These are phyloP conservation scores for Corythaeola cristata DNA, from an alignment of 2,113 vertebrate genomes.

Conservation along the genomic window DNA sequence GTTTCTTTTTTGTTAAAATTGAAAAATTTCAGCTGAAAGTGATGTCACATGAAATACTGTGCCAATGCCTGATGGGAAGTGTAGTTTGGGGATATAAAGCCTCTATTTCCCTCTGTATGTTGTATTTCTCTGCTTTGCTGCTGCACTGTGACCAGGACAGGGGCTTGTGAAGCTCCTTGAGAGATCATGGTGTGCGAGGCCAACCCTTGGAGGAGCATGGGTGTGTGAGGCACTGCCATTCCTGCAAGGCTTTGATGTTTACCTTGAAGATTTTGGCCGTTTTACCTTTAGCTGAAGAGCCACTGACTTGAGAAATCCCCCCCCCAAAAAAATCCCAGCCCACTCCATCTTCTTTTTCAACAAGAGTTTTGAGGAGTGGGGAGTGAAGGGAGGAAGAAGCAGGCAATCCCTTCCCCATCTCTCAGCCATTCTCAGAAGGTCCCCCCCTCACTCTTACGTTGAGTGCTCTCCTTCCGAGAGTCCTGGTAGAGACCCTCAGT, in stretches of 20 bases:
- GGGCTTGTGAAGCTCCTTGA: neutral
- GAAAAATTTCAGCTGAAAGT: neutral
- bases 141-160: neutral
- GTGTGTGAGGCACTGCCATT: accelerated
- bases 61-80: neutral
- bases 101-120: accelerated
- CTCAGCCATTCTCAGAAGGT: neutral
- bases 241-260: neutral
- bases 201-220: accelerated
- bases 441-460: neutral
- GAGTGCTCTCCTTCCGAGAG: neutral
- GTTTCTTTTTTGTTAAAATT: neutral
- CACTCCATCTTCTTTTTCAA: neutral
- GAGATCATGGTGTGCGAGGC: accelerated
- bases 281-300: neutral
- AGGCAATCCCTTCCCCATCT: neutral
- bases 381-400: neutral
- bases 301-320: neutral
- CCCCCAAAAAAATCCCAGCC: no score
- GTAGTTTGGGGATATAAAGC: neutral
- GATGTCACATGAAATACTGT: neutral
- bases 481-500: neutral
- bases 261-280: neutral
- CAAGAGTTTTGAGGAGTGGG: accelerated
- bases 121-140: accelerated